phyloP scores from a whole-genome alignment of 2,113 vertebrate species.

The Chitala chitala region DNA sequence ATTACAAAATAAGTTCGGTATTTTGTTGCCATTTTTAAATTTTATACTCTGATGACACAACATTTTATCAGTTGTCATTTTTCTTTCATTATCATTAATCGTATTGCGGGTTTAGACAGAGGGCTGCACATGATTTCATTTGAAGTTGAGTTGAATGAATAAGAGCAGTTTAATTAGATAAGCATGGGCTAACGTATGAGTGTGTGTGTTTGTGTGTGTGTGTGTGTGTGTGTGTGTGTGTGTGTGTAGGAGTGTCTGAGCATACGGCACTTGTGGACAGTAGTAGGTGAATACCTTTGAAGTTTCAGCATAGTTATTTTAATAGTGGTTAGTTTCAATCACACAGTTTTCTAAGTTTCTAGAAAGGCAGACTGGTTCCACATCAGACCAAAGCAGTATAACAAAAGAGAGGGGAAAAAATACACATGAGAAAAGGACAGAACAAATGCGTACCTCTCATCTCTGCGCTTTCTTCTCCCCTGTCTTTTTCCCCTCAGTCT shows the following conservation, averaged over 20 bases:
- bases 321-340: background rate
- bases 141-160: too few relatives aligned
- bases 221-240: background rate
- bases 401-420: background rate
- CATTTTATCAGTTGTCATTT: too few relatives aligned
- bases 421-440: background rate
- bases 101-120: too few relatives aligned
- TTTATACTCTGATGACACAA: too few relatives aligned
- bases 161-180: background rate
- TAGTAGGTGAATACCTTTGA: background rate
- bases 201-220: background rate
- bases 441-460: conserved; percentile 21
- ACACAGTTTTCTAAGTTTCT: background rate
- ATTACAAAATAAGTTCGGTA: too few relatives aligned
- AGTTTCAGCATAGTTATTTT: background rate
- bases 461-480: conserved; percentile 14
- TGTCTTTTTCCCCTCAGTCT: background rate
- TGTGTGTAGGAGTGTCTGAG: background rate
- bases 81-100: too few relatives aligned
- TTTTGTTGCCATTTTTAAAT: too few relatives aligned
- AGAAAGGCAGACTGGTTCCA: background rate
- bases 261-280: background rate
- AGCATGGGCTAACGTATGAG: background rate
- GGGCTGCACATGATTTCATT: too few relatives aligned
- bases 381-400: background rate